These are phyloP conservation scores for Diaperis boleti DNA, from an alignment of 2,888 invertebrate genomes.

Conservation along the genomic window DNA sequence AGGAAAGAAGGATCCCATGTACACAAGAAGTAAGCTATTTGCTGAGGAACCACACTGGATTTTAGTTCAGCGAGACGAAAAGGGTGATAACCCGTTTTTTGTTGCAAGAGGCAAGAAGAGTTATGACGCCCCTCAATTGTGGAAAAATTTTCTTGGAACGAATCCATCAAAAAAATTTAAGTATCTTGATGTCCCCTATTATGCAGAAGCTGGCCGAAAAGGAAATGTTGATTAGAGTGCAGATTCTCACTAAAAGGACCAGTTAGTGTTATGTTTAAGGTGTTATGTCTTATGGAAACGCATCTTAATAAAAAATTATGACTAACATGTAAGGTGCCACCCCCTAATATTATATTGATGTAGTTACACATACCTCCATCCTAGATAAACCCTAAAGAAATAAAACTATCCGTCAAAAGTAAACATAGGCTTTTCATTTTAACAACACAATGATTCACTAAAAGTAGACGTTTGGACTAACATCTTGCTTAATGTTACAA, in stretches of 20 bases:
- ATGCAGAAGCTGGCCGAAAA: background rate
- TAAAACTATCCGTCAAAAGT: background rate
- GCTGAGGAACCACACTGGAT: conserved; percentile 71
- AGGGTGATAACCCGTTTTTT: conserved; percentile 57
- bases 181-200: background rate
- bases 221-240: conserved; percentile 3
- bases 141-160: conserved; percentile 48
- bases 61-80: conserved; percentile 65
- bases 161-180: background rate
- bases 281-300: conserved; percentile 9
- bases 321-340: background rate
- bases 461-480: too few relatives aligned
- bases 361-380: background rate
- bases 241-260: conserved; percentile 1
- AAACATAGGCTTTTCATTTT: background rate
- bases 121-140: background rate
- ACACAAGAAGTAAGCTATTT: conserved; percentile 64
- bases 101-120: conserved; percentile 60
- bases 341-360: background rate
- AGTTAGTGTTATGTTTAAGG: conserved; percentile 3
- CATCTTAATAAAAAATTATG: conserved; percentile 8
- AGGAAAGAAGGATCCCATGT: conserved; percentile 62
- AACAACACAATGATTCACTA: too few relatives aligned
- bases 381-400: background rate
- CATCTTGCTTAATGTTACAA: too few relatives aligned